These are phyloP conservation scores for Nebria salina DNA, from an alignment of 2,888 invertebrate species.

Conservation along the genomic window DNA sequence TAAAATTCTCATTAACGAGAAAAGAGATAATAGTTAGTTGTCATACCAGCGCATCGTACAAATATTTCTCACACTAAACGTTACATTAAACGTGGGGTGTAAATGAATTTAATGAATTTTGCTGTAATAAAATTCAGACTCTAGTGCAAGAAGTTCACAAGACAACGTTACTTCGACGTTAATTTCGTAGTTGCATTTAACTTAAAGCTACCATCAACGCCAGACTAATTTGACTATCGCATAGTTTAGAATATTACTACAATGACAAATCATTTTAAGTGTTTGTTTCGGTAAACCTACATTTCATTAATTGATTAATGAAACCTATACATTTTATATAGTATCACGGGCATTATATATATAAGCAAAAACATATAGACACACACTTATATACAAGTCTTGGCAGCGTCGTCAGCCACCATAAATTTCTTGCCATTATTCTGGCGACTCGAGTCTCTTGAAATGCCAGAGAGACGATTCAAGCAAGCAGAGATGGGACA, in stretches of 20 bases:
- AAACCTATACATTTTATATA: not conserved
- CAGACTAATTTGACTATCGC: conserved; percentile 44
- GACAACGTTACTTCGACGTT: conserved; percentile 6
- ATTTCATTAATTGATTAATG: not conserved
- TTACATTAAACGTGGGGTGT: not conserved
- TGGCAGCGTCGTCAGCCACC: conserved; percentile 36
- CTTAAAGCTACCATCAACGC: conserved; percentile 35
- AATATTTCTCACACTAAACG: not conserved
- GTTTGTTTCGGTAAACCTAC: not conserved
- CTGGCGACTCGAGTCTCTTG: conserved; percentile 15
- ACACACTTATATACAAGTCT: conserved; percentile 18
- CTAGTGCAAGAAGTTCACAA: not conserved
- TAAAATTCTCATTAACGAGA: not conserved
- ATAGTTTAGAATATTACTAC: conserved; percentile 24
- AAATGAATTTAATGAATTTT: conserved; percentile 16
- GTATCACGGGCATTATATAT: not conserved
- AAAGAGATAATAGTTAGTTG: not conserved
- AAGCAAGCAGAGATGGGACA: conserved; percentile 4
- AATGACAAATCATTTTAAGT: not conserved
- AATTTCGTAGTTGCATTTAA: not conserved
- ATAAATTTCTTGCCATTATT: conserved; percentile 42
- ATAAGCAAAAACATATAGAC: not conserved
- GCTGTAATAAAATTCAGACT: not conserved
- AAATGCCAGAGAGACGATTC: conserved; percentile 3
- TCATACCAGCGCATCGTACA: not conserved